Base-by-base conservation (phyloP, 2,113 vertebrate species). In the Ameiurus melas region DNA sequence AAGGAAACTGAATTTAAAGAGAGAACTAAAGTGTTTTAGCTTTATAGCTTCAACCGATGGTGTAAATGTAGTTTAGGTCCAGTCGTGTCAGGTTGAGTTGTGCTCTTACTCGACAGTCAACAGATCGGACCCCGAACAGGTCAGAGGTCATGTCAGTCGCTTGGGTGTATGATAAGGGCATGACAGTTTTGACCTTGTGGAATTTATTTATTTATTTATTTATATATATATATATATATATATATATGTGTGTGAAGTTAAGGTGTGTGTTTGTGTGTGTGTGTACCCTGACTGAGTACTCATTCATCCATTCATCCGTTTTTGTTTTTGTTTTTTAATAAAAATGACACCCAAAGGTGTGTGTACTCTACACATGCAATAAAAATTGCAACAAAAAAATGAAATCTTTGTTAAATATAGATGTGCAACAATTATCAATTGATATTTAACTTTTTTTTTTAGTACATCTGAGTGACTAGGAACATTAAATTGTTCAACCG, bases 91-190 rank as follows among this genome's bases (percentile, higher is more conserved):
- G n/a, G 85, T 33, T 68, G 60, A 53, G 85, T 33, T 12, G 58
- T 9, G n/a, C 60, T 79, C 8, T 81, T 58, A 55, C 58, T 1
- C 27, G 58, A 53, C 10, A 33, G 9, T n/a, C 7, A 10, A 51
- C 58, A 75, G 55, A 30, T 58, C 13, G 3, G 14, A n/a, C 70
- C 55, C 55, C 43, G 17, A 30, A 71, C n/a, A 55, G 85, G 77
- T 62, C 77, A 86, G 47, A 86, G 85, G 75, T 30, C 58, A 86
- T 2, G 47, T 57, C 27, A 80, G n/a, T 57, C 27, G 12, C 6
- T 17, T 57, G 78, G n/a, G 78, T 57, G 27, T 9, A 33, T 80
- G 78, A 80, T 80, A 80, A 80, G n/a, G 0, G 1, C 53, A 10
- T 30, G 51, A 2, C 77, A 17, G 51, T 19, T 79, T 55, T 55